A percentile compares a stretch with the other conserved stretches of the same genome.
phyloP scores from a whole-genome alignment of 2,888 invertebrate species.

The Euphydryas editha region DNA sequence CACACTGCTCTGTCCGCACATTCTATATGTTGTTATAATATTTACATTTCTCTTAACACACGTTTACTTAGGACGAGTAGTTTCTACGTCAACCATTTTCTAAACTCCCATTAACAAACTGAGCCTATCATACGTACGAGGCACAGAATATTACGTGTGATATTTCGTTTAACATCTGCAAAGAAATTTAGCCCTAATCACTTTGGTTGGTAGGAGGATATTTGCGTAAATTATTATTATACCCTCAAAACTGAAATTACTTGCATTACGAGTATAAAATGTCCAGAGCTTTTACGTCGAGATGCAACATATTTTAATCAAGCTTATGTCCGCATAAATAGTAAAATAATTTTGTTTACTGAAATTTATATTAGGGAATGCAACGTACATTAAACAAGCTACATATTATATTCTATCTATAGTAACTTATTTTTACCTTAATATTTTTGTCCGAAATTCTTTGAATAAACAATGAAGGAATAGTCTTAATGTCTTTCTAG shows the following conservation, averaged over 20 bases:
- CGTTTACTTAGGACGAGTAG: slow-evolving; percentile 68
- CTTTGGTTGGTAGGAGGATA: neutral
- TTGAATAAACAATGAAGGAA: too few species aligned
- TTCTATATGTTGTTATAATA: slow-evolving; percentile 58
- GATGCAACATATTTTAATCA: slow-evolving; percentile 31
- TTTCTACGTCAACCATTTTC: slow-evolving; percentile 56
- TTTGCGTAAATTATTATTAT: slow-evolving; percentile 12
- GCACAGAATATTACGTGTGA: slow-evolving; percentile 9
- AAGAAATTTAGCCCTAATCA: slow-evolving; percentile 8
- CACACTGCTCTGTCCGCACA: slow-evolving; percentile 23
- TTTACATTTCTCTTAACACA: slow-evolving; percentile 56
- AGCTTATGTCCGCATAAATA: slow-evolving; percentile 22
- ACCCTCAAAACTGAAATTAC: slow-evolving; percentile 16
- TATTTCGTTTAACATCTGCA: neutral
- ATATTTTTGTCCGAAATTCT: too few species aligned
- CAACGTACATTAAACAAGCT: neutral
- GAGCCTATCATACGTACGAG: slow-evolving; percentile 17
- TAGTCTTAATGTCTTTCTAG: too few species aligned
- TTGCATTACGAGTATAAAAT: slow-evolving; percentile 15
- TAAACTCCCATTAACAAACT: slow-evolving; percentile 34
- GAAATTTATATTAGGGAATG: slow-evolving; percentile 19
- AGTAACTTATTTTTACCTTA: neutral
- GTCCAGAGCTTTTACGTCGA: slow-evolving; percentile 28
- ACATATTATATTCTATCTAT: neutral
- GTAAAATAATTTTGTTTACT: slow-evolving; percentile 25